Percentiles rank a stretch among this genome's conserved stretches.
Evolutionary conservation across 2,797 vertebrate genomes (phyloP).

Genomic region (Paramormyrops hopkinsi): DNA sequence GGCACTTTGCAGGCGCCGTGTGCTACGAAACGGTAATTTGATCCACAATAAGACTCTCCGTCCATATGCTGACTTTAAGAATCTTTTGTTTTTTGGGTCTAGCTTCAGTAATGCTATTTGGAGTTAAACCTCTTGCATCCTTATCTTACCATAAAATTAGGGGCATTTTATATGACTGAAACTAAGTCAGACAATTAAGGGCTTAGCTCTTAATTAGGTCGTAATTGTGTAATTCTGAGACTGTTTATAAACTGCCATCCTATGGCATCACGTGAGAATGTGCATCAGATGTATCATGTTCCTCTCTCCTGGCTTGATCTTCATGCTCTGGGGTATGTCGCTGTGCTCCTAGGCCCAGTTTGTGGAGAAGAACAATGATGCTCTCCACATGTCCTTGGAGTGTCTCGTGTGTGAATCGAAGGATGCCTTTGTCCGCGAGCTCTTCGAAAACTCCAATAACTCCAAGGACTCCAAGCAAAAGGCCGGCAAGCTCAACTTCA

Average conservation of each 20-base stretch:
- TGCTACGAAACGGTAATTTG: slow-evolving; percentile 94
- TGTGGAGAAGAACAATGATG: slow-evolving; percentile 98
- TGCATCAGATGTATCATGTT: background rate
- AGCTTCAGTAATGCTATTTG: background rate
- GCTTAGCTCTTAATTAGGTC: background rate
- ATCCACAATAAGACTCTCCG: background rate
- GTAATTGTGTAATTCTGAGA: background rate
- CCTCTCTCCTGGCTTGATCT: background rate
- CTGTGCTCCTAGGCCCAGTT: slow-evolving; percentile 77
- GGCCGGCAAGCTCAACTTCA: slow-evolving; percentile 94
- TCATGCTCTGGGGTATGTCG: background rate
- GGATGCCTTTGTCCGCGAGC: slow-evolving; percentile 86
- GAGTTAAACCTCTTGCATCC: background rate
- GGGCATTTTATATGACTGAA: background rate
- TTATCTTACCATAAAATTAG: background rate
- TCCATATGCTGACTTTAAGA: background rate
- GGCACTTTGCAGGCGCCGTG: slow-evolving; percentile 95
- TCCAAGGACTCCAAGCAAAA: slow-evolving; percentile 91
- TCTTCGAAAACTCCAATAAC: slow-evolving; percentile 87
- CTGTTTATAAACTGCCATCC: background rate
- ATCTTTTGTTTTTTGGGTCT: background rate
- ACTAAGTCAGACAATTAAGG: background rate
- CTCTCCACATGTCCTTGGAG: slow-evolving; percentile 97
- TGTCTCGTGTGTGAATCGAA: slow-evolving; percentile 92
- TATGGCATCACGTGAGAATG: background rate